phyloP scores from a whole-genome alignment of 2,797 vertebrate species.

The Gadopsis marmoratus region DNA sequence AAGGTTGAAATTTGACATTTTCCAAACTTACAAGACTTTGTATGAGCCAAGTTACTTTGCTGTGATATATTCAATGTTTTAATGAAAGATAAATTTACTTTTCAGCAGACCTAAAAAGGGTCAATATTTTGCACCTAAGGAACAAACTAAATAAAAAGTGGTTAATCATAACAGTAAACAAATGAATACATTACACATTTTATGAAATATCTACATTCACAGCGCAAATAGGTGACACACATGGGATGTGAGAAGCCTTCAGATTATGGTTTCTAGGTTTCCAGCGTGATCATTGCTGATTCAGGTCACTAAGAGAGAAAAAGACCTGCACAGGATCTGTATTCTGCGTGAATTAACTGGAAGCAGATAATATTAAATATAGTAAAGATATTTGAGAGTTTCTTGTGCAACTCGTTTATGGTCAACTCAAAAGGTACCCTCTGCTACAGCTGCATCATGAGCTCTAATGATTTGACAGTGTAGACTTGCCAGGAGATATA shows the following conservation, averaged over 20 bases:
- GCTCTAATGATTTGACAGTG: not conserved
- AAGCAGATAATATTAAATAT: not conserved
- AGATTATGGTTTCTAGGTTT: not conserved
- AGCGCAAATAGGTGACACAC: not conserved
- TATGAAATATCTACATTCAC: not conserved
- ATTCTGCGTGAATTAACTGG: not conserved
- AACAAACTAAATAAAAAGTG: not conserved
- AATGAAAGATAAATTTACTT: not conserved
- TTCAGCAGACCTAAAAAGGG: not conserved
- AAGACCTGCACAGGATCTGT: not conserved
- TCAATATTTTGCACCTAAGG: not conserved
- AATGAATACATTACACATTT: not conserved
- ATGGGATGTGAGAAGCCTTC: not conserved
- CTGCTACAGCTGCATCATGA: not conserved
- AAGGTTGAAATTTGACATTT: too few relatives aligned
- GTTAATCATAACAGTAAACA: not conserved
- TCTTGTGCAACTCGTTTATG: not conserved
- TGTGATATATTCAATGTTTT: not conserved
- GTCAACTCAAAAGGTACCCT: not conserved
- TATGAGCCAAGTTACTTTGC: not conserved
- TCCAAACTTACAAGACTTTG: too few relatives aligned
- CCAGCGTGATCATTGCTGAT: not conserved
- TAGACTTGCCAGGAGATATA: not conserved
- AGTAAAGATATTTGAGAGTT: not conserved
- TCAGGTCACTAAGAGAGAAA: too few relatives aligned